These are phyloP conservation scores for Molanna angustata DNA, from an alignment of 2,888 invertebrate genomes.

Conservation along the genomic window DNA sequence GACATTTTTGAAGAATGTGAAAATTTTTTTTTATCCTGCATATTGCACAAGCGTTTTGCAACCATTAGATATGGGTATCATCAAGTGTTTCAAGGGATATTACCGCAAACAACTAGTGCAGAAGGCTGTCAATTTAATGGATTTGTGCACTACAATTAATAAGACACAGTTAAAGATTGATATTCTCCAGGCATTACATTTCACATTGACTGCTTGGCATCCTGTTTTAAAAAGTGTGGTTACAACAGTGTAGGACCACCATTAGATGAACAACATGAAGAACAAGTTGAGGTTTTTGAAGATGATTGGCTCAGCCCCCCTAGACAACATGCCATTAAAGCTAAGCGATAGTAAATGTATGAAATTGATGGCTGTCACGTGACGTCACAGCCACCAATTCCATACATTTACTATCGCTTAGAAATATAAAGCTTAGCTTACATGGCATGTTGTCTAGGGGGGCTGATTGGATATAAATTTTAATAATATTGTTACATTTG, in stretches of 20 bases:
- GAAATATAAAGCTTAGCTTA: too few species aligned
- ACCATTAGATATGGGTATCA: constrained; percentile 17
- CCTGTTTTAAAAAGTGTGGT: constrained; percentile 4
- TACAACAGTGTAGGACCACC: constrained; percentile 1
- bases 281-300: constrained; percentile 18
- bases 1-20: constrained; percentile 17
- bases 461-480: constrained; percentile 16
- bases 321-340: too few species aligned
- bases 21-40: constrained; percentile 17
- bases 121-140: constrained; percentile 9
- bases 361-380: too few species aligned
- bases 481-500: constrained; percentile 12
- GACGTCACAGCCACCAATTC: too few species aligned
- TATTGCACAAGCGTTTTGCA: constrained; percentile 17
- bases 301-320: constrained; percentile 12
- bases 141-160: constrained; percentile 1
- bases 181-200: constrained; percentile 28
- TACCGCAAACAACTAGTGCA: constrained; percentile 4
- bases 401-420: too few species aligned
- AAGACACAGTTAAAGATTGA: constrained; percentile 9
- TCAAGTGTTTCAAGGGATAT: constrained; percentile 15
- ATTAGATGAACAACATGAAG: constrained; percentile 3
- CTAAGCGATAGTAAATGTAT: too few species aligned
- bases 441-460: too few species aligned
- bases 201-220: constrained; percentile 19